Evolutionary conservation across 2,797 vertebrate genomes (phyloP), one percentile per base, ranked within the genome.

Genomic region (Ceyx erithaca): DNA sequence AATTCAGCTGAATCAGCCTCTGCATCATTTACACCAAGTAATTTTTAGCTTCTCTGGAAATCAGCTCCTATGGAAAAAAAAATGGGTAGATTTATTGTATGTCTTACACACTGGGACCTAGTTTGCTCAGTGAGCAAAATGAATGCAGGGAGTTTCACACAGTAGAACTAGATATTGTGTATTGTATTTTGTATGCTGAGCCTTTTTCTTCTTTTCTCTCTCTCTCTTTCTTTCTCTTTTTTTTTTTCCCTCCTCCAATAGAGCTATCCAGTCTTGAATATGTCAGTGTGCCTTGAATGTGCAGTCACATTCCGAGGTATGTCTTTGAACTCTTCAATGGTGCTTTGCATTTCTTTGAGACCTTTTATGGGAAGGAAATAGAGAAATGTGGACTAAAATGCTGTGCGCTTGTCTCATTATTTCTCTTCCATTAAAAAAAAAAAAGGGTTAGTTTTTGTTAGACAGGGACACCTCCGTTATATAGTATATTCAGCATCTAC

Each of bases 261-360:
- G 86, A 96, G 80, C 92, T 92, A 89, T 93, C 91, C 49, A 75
- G 62, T 94, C 92, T 87, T 92, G 75, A 93, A 90, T 76, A 80
- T 90, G 78, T 94, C 95, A 92, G 31, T 43, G 48, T 85, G 83
- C 78, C 89, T 89, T 82, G 85, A 95, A 92, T 89, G 93, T 95
- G 94, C 92, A 94, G 96, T 90, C 90, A 89, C 76, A 77, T 85
- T 93, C 92, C 84, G 75, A 91, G 76, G 87, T 93, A 79, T 79
- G 91, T 85, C 93, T 96, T 95, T 94, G 93, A 96, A 96, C 87
- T 93, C 89, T 92, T 96, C 91, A 92, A 77, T 95, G 87, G 82
- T 91, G 62, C 81, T 92, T 96, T 97, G 94, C 91, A 94, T 96
- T 96, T 96, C 93, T 95, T 95, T 91, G 90, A 96, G 95, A 94